phyloP scores from a whole-genome alignment of 2,113 vertebrate species.

The Sprattus sprattus region DNA sequence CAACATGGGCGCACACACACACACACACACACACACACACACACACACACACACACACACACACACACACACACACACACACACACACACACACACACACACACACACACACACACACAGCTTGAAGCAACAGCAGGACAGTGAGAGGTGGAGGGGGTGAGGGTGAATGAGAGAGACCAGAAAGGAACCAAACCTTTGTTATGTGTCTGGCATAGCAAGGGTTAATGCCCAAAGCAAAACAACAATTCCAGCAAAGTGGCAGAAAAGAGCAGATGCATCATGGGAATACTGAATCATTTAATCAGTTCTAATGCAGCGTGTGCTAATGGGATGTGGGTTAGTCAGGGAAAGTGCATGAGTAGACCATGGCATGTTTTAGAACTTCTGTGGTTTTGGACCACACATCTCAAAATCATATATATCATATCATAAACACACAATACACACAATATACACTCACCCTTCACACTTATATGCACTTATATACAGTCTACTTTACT shows the following conservation, averaged over 20 bases:
- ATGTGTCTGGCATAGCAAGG: neutral
- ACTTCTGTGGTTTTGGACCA: neutral
- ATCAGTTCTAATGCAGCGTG: neutral
- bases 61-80: neutral
- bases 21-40: neutral
- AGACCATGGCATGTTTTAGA: neutral
- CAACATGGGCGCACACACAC: neutral
- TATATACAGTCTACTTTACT: neutral
- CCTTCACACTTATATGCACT: neutral
- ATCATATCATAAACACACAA: neutral
- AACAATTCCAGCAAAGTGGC: neutral
- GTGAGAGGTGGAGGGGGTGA: neutral
- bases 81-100: neutral
- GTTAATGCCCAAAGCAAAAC: neutral
- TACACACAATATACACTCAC: neutral
- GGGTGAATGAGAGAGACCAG: neutral
- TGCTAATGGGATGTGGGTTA: neutral
- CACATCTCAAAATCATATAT: neutral
- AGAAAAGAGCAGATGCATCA: neutral
- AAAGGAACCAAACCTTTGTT: neutral
- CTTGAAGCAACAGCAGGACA: neutral
- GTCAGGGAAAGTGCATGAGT: neutral
- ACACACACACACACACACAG: neutral
- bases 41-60: constrained; percentile 9
- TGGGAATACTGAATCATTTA: neutral